Evolutionary conservation across 2,113 vertebrate species (phyloP), one percentile per base, ranked within the genome.

Genomic region (Dissostichus mawsoni): DNA sequence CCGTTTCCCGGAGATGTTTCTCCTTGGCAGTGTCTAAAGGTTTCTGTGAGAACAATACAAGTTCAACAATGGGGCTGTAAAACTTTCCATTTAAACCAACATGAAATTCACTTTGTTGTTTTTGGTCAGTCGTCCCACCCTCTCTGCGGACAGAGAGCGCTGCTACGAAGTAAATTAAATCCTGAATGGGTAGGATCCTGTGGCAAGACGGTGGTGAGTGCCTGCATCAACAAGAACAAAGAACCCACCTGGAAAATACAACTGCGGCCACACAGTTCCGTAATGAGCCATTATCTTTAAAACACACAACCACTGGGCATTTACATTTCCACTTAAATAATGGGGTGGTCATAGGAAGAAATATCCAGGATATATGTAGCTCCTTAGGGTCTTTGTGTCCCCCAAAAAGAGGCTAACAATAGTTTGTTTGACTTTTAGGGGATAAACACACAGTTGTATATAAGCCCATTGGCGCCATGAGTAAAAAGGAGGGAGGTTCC

Each of bases 31-130:
- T 1, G n/a, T 20, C 18, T 11, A 45, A 79, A 70, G 44, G 29
- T 64, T 66, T 57, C 45, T 25, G 64, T 48, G 75, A 86, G 89
- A 88, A 83, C 80, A 86, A 86, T 84, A 62, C 69, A 68, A 74
- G 78, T 57, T 81, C 51, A 86, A 57, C 72, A 61, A 55, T 33
- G 76, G 80, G 75, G 88, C 63, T 25, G 79, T 61, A 69, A 87
- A 85, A 91, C 78, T 88, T 90, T 87, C 90, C 90, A 86, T 85
- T 90, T 48, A 84, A 90, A 85, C 82, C 84, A 68, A 86, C 80
- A 72, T 59, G 62, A 56, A 80, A 84, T 80, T 73, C 45, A 50
- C 36, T 86, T 50, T 88, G 88, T 90, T 85, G 66, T 91, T 89
- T 62, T 86, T 89, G 80, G 86, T 81, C 80, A 73, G 68, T 44